phyloP scores from a whole-genome alignment of 2,113 vertebrate species.

The Mus pahari region DNA sequence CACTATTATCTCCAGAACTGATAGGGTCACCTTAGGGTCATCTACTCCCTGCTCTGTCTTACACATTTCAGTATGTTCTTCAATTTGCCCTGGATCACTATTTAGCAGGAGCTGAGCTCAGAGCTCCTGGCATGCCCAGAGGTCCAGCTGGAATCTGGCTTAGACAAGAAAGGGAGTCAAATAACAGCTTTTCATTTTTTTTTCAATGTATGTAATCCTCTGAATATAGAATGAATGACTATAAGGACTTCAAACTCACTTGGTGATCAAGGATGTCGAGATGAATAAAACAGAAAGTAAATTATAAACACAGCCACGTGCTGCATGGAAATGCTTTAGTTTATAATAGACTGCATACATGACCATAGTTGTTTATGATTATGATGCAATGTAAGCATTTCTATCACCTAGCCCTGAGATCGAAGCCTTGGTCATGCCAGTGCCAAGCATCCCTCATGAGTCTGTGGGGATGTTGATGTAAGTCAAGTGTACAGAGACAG shows the following conservation, averaged over 20 bases:
- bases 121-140: not conserved
- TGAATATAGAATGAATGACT: not conserved
- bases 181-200: not conserved
- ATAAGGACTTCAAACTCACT: not conserved
- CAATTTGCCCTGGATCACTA: not conserved
- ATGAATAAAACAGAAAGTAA: not conserved
- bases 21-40: slow-evolving; percentile 26
- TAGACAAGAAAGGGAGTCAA: not conserved
- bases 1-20: slow-evolving; percentile 44
- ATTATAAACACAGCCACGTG: not conserved
- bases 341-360: too few species aligned
- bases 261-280: not conserved
- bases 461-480: not conserved
- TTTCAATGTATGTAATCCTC: not conserved
- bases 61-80: slow-evolving; percentile 1
- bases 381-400: not conserved
- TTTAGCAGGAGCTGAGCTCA: slow-evolving; percentile 42
- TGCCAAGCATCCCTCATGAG: not conserved
- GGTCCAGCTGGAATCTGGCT: not conserved
- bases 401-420: not conserved
- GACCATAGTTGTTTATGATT: not conserved
- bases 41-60: not conserved
- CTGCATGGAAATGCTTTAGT: not conserved
- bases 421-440: not conserved
- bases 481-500: not conserved